Conservation (phyloP, 2,797 vertebrate genomes). For the Hyperoplus immaculatus region DNA sequence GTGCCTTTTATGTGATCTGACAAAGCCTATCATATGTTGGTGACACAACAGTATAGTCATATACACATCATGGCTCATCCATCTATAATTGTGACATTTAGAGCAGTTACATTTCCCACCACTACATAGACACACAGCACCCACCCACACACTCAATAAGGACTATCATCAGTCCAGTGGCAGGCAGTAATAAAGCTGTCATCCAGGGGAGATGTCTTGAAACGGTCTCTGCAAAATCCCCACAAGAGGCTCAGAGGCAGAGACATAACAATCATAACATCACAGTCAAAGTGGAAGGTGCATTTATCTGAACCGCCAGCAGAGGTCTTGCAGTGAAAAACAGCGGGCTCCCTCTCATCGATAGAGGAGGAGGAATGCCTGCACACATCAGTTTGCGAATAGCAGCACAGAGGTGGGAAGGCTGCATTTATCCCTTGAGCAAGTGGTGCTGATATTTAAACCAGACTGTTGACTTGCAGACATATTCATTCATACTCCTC, state of each 20-base stretch:
- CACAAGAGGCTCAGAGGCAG: conserved; percentile 12
- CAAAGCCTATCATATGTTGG: not conserved
- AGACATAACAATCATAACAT: conserved; percentile 44
- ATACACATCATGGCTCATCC: conserved; percentile 22
- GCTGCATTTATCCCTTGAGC: conserved; percentile 69
- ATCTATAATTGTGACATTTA: conserved; percentile 20
- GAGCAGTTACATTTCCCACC: conserved; percentile 5
- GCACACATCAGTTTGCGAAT: conserved; percentile 62
- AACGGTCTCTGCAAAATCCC: conserved; percentile 32
- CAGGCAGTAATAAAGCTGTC: conserved; percentile 67
- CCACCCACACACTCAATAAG: conserved; percentile 42
- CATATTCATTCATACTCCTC: conserved; percentile 39
- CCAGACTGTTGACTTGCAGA: conserved; percentile 53
- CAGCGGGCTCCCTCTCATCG: conserved; percentile 9
- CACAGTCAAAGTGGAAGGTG: conserved; percentile 38
- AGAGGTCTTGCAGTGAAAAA: conserved; percentile 65
- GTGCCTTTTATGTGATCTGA: not conserved
- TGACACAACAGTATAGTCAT: conserved; percentile 3
- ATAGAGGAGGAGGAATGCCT: conserved; percentile 15
- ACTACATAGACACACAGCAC: conserved; percentile 4
- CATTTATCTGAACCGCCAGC: conserved; percentile 68
- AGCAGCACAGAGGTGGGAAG: conserved; percentile 70
- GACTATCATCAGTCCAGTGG: conserved; percentile 38
- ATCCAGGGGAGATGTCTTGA: conserved; percentile 15
- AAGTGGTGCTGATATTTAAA: conserved; percentile 62